A percentile compares a stretch with the other conserved stretches of the same genome.
Conservation (phyloP, 2,113 vertebrate genomes). For the Crotalus tigris region DNA sequence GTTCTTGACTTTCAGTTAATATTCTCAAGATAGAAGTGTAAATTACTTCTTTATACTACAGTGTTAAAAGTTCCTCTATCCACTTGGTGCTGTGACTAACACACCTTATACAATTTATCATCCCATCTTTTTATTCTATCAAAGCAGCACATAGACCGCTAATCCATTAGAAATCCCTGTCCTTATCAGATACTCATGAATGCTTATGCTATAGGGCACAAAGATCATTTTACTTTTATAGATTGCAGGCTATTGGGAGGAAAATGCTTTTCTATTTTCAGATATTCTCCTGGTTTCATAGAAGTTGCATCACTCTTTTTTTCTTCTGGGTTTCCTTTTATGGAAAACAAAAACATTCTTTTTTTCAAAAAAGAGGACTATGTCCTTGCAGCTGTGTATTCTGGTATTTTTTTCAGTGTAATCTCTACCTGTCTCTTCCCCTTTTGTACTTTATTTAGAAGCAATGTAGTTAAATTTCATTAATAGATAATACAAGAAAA, state of each 20-base stretch:
- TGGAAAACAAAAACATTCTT: conserved; percentile 10
- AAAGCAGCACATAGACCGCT: conserved; percentile 58
- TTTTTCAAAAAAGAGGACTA: background rate
- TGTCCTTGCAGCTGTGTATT: background rate
- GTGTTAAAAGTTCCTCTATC: conserved; percentile 48
- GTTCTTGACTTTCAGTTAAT: conserved; percentile 25
- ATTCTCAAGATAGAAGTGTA: conserved; percentile 35
- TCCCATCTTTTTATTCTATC: conserved; percentile 63
- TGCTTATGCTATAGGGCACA: conserved; percentile 49
- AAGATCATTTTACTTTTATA: conserved; percentile 58
- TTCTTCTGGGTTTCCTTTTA: conserved; percentile 16
- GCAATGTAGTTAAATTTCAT: background rate
- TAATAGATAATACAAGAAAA: background rate
- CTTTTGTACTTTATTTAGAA: conserved; percentile 8
- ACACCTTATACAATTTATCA: conserved; percentile 53
- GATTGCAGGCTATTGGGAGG: conserved; percentile 52
- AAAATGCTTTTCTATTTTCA: conserved; percentile 42
- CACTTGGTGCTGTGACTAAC: conserved; percentile 32
- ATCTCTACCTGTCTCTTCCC: background rate
- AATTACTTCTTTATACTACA: conserved; percentile 37
- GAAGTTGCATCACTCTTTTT: background rate
- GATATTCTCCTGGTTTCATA: conserved; percentile 24
- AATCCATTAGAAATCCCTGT: conserved; percentile 67
- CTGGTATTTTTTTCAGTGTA: background rate
- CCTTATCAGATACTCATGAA: conserved; percentile 62